Conservation (phyloP, 2,113 vertebrate genomes). For the Halichoerus grypus region DNA sequence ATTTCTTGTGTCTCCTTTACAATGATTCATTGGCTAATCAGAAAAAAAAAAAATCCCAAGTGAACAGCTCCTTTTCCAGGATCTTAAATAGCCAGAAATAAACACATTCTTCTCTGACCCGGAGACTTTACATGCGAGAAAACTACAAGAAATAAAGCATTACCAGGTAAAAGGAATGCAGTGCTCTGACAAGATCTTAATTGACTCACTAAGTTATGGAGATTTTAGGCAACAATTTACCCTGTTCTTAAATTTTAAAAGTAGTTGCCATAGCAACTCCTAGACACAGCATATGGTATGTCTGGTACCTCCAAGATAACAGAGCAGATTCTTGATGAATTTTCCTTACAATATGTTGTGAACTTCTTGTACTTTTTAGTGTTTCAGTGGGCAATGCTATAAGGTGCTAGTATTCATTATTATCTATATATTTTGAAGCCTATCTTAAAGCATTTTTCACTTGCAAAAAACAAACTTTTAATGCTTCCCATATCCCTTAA, state of each 20-base stretch:
- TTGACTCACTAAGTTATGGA: conserved; percentile 86
- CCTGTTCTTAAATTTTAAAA: conserved; percentile 90
- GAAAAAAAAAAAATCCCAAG: conserved; percentile 16
- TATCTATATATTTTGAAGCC: conserved; percentile 85
- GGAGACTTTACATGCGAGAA: neutral
- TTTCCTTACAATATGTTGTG: conserved; percentile 91
- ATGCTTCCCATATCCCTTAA: neutral
- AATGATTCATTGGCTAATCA: conserved; percentile 45
- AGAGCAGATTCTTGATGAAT: conserved; percentile 90
- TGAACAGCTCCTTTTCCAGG: conserved; percentile 54
- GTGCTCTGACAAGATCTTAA: conserved; percentile 80
- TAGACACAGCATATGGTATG: conserved; percentile 92
- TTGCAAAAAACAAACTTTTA: conserved; percentile 47
- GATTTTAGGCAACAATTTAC: conserved; percentile 90
- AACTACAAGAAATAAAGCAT: conserved; percentile 75
- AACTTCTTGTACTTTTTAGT: conserved; percentile 90
- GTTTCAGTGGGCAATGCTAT: conserved; percentile 85
- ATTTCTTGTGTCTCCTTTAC: conserved; percentile 46
- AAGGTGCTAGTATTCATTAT: conserved; percentile 87
- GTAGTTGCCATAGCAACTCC: conserved; percentile 91
- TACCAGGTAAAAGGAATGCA: conserved; percentile 73
- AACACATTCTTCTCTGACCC: conserved; percentile 50
- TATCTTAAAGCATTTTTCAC: conserved; percentile 79
- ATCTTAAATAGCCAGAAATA: conserved; percentile 56
- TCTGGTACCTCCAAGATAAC: conserved; percentile 91